Conservation (phyloP, 2,797 vertebrate species). For the Danio tinwini region DNA sequence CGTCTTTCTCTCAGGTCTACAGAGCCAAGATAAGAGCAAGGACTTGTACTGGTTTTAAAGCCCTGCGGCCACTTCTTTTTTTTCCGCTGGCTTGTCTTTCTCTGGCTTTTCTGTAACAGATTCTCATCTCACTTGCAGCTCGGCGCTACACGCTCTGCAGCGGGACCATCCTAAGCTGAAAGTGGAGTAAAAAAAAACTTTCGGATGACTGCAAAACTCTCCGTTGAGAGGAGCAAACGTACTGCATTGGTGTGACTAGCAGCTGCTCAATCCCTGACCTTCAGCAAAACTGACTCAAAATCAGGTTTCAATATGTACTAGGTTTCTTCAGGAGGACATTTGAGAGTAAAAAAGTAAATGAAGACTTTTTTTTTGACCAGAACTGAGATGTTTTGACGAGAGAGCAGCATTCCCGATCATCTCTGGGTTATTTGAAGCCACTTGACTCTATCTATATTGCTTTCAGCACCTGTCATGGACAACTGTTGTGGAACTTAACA, state of each 20-base stretch:
- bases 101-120: constrained; percentile 87
- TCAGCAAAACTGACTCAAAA: constrained; percentile 41
- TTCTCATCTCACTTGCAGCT: constrained; percentile 98
- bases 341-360: constrained; percentile 43
- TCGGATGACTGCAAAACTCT: constrained; percentile 28
- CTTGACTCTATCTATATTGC: constrained; percentile 82
- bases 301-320: constrained; percentile 34
- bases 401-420: constrained; percentile 63
- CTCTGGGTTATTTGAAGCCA: constrained; percentile 82
- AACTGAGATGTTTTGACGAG: constrained; percentile 52
- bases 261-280: constrained; percentile 48
- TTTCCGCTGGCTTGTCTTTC: constrained; percentile 77
- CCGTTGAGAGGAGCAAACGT: constrained; percentile 19
- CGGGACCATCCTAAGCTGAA: constrained; percentile 91
- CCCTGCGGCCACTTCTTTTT: constrained; percentile 67
- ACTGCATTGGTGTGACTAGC: constrained; percentile 54
- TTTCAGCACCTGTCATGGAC: constrained; percentile 92
- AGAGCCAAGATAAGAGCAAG: constrained; percentile 96
- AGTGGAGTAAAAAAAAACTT: constrained; percentile 6
- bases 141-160: constrained; percentile 88
- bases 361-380: constrained; percentile 30
- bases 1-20: constrained; percentile 90
- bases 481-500: constrained; percentile 88
- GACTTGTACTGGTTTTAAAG: constrained; percentile 98
- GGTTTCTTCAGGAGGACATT: constrained; percentile 15